Base-by-base conservation (phyloP, 2,888 invertebrate species). In the Drosophila koepferae region DNA sequence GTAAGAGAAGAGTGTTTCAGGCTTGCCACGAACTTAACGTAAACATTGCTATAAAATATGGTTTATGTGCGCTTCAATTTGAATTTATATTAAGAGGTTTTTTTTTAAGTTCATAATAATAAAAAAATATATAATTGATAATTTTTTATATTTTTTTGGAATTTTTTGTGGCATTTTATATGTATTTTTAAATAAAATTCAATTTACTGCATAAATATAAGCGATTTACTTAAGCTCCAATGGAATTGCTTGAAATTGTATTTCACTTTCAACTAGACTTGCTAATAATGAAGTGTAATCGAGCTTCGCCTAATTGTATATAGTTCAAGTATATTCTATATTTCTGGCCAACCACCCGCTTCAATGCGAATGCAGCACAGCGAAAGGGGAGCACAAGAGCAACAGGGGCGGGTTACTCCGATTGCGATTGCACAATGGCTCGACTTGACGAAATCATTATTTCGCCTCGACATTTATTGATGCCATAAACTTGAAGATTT, bases 401-500 rank as follows among this genome's bases (percentile, higher is more conserved):
- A 40, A 43, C 41, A 46, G 58, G 61, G 69, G 63, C 67, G 74
- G 72, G 71, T 83, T 71, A 55, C 44, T 31, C 51, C 18, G 62
- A 38, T 61, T 58, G 63, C 49, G 55, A 70, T 63, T 82, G 85
- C 81, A 82, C 87, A 86, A 83, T 79, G 79, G 74, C 77, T 46
- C 14, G 76, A 88, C 82, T 86, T 88, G 83, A 91, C 89, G 90
- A 91, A 91, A 90, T 91, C 89, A 90, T 91, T 91, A 91, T 91
- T 90, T 89, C 86, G 87, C 87, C 58, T 87, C 91, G 92, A 92
- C 92, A 92, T 92, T 92, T 92, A 92, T 92, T 92, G 92, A 92
- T 92, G 92, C 91, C 91, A 92, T 92, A 92, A 92, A 92, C 87
- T 92, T 90, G 89, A 92, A 90, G 92, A 92, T 92, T 92, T 92